phyloP scores from a whole-genome alignment of 2,797 vertebrate genomes.

The Poeciliopsis gracilis region DNA sequence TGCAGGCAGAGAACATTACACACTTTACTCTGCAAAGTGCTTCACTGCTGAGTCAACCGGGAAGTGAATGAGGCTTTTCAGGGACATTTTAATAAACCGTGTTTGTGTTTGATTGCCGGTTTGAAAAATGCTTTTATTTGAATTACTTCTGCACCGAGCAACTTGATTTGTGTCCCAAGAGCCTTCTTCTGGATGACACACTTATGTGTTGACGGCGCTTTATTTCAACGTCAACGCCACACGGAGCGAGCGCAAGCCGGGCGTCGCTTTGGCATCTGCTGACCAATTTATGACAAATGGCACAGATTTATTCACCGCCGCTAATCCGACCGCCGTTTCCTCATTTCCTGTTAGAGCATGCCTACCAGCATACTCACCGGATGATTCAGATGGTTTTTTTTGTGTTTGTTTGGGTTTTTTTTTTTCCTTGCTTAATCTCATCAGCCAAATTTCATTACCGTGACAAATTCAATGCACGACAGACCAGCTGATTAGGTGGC shows the following conservation, averaged over 20 bases:
- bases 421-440: slow-evolving; percentile 72
- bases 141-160: not conserved
- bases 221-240: not conserved
- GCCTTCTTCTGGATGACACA: not conserved
- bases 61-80: slow-evolving; percentile 27
- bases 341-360: slow-evolving; percentile 51
- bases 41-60: slow-evolving; percentile 15
- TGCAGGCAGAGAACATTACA: slow-evolving; percentile 2
- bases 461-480: slow-evolving; percentile 75
- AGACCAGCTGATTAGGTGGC: slow-evolving; percentile 65
- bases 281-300: slow-evolving; percentile 7
- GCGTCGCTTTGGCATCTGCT: not conserved
- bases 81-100: slow-evolving; percentile 16
- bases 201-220: not conserved
- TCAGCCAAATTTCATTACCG: slow-evolving; percentile 79
- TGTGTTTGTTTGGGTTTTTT: not conserved
- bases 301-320: slow-evolving; percentile 4
- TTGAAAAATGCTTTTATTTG: slow-evolving; percentile 17
- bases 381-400: slow-evolving; percentile 68
- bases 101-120: slow-evolving; percentile 17
- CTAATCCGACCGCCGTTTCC: slow-evolving; percentile 36
- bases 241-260: not conserved
- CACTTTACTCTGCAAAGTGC: slow-evolving; percentile 7
- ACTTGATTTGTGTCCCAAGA: slow-evolving; percentile 10
- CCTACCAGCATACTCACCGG: slow-evolving; percentile 53